phyloP scores from a whole-genome alignment of 2,113 vertebrate genomes.

The Sorex fumeus region DNA sequence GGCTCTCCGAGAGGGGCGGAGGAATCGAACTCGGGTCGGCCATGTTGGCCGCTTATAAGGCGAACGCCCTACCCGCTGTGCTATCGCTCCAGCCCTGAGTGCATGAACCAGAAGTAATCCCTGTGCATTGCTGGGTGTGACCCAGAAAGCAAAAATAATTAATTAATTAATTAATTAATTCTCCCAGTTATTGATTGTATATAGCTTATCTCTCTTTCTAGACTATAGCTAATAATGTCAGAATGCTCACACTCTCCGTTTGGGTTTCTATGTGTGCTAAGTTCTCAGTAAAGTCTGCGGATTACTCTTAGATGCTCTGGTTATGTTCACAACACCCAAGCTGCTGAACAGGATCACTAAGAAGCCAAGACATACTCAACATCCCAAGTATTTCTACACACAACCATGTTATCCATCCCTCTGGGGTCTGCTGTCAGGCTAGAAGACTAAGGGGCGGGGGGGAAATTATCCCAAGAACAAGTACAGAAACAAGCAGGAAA shows the following conservation, averaged over 20 bases:
- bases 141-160: background rate
- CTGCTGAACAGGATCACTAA: background rate
- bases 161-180: background rate
- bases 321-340: background rate
- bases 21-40: too few species aligned
- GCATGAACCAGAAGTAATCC: too few species aligned
- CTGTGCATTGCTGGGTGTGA: too few species aligned
- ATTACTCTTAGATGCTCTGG: background rate
- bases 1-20: too few species aligned
- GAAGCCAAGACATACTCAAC: background rate
- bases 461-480: conserved; percentile 61
- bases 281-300: background rate
- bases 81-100: too few species aligned
- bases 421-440: conserved; percentile 36
- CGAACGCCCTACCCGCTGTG: too few species aligned
- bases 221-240: background rate
- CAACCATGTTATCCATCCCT: background rate
- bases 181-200: background rate
- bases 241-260: background rate
- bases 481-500: conserved; percentile 31
- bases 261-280: background rate
- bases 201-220: background rate
- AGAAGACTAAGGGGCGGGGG: background rate
- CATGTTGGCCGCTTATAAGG: too few species aligned
- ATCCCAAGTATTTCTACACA: background rate